A percentile compares a stretch with the other conserved stretches of the same genome.
These are phyloP conservation scores for Ceyx melanurus DNA, from an alignment of 2,113 vertebrate genomes.

Conservation along the genomic window DNA sequence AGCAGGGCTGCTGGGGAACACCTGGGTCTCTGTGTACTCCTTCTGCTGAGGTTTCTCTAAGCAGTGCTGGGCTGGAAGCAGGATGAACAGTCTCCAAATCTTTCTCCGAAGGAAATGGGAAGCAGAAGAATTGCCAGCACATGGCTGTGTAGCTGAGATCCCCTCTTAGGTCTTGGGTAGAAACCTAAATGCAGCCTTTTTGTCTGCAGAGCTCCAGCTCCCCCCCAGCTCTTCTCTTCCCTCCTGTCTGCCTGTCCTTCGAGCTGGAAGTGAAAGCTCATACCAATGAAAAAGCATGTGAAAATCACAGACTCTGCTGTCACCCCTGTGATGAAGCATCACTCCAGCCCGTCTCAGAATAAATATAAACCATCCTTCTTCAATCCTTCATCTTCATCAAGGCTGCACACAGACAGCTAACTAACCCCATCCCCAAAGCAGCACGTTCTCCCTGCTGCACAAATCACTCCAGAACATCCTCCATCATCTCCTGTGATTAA, in stretches of 20 bases:
- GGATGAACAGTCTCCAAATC: background rate
- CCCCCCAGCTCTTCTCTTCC: background rate
- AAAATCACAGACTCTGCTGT: constrained; percentile 20
- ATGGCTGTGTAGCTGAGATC: background rate
- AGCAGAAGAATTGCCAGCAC: background rate
- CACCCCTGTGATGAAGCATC: constrained; percentile 6
- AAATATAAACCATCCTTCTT: background rate
- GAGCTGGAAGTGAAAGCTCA: background rate
- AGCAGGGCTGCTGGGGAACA: background rate
- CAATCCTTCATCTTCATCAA: constrained; percentile 43
- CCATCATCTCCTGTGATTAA: background rate
- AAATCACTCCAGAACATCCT: background rate
- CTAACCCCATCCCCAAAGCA: background rate
- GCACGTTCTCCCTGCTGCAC: background rate
- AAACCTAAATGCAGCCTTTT: background rate
- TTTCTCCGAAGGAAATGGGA: background rate
- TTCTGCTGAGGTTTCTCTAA: background rate
- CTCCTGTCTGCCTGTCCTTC: background rate
- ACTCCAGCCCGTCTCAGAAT: background rate
- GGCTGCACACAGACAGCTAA: constrained; percentile 20
- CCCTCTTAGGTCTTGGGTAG: background rate
- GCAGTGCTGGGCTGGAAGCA: background rate
- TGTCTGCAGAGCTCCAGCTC: background rate
- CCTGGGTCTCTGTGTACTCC: background rate
- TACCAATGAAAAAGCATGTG: background rate